Evolutionary conservation across 2,888 invertebrate genomes (phyloP), one percentile per base, ranked within the genome.

Genomic region (Caenorhabditis sp.): DNA sequence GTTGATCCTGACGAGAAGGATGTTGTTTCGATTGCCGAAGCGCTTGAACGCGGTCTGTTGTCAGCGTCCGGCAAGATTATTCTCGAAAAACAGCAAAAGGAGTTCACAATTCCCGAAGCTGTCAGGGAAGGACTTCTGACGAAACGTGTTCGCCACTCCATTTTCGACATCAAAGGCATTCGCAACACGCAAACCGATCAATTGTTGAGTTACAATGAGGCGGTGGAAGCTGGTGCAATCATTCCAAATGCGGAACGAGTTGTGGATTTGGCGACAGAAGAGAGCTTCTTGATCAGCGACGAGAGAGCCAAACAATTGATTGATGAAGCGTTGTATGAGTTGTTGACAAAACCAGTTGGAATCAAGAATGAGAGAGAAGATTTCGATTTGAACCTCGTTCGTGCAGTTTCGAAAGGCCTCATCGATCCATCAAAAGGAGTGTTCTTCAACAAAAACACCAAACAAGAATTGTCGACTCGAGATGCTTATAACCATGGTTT

Each of bases 151-250:
- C 93, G 93, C 88, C 93, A 93, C 88, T 93, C 94, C 1, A 93
- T 95, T 81, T 95, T 95, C 88, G 93, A 95, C 88, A 94, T 96
- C 73, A 94, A 95, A 83, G 95, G 93, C 65, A 93, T 95, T 87
- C 93, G 54, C 21, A 93, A 94, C 88, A 92, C 93, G 0, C 91
- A 92, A 84, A 93, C 93, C 60, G 92, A 92, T 49, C 93, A 93
- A 87, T 93, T 92, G 87, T 91, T 95, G 83, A 93, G 93, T 79
- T 93, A 95, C 84, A 94, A 94, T 88, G 91, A 92, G 71, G 94
- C 94, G 50, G 89, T 93, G 74, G 91, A 92, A 69, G 93, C 92
- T 85, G 93, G 93, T 78, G 90, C 93, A 86, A 90, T 95, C 58
- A 92, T 93, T 88, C 92, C 84, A 62, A 92, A 92, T 83, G 91